Conservation (phyloP, 2,797 vertebrate species). For the Sebastes umbrosus region DNA sequence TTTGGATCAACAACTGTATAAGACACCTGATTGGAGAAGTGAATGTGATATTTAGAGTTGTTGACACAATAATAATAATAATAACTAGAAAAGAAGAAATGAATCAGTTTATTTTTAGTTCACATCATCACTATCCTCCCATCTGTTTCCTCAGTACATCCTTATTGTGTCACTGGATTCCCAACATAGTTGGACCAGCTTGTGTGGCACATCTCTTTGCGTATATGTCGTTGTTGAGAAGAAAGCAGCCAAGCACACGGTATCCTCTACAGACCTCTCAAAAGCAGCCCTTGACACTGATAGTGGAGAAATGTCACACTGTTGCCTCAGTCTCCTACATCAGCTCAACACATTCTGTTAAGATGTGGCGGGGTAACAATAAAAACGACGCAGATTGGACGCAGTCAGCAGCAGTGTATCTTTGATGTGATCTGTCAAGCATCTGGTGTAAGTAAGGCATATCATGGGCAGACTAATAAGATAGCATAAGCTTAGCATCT, state of each 20-base stretch:
- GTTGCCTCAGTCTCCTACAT: conserved; percentile 6
- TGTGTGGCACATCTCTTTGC: not conserved
- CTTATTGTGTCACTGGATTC: not conserved
- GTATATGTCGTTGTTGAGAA: accelerated
- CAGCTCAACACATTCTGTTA: conserved; percentile 29
- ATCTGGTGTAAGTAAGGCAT: conserved; percentile 39
- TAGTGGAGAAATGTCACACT: not conserved
- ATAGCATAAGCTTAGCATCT: conserved; percentile 7
- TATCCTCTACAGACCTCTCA: not conserved
- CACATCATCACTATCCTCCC: not conserved
- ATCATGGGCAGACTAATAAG: conserved; percentile 13
- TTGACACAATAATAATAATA: not conserved
- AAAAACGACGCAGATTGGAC: conserved; percentile 22
- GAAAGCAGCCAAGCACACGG: not conserved
- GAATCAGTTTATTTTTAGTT: not conserved
- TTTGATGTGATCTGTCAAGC: conserved; percentile 57
- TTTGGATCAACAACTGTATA: not conserved
- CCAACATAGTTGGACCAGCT: not conserved
- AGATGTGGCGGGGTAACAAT: conserved; percentile 34
- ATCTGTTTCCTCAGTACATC: not conserved
- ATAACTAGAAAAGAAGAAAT: not conserved
- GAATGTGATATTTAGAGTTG: not conserved
- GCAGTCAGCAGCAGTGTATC: conserved; percentile 28
- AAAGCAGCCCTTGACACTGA: not conserved
- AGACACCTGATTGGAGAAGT: not conserved